Evolutionary conservation across 2,113 vertebrate species (phyloP).

Genomic region (Eptatretus burgeri): DNA sequence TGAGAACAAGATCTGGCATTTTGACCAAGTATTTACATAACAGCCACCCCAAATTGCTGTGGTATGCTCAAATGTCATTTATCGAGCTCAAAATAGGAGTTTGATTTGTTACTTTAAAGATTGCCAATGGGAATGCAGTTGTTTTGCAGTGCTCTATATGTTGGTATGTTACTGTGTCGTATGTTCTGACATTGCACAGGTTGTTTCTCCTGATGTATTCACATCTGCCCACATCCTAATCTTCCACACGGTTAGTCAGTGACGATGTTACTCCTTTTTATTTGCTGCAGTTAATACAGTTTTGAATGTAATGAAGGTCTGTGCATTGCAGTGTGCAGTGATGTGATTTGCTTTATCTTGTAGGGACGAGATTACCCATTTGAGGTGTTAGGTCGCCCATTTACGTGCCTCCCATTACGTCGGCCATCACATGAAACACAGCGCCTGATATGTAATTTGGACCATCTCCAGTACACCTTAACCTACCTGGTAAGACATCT

Average conservation of each 20-base stretch:
- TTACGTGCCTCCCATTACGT: constrained; percentile 41
- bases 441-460: constrained; percentile 44
- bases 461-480: constrained; percentile 34
- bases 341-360: neutral
- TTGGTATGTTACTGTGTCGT: too few species aligned
- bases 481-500: constrained; percentile 22
- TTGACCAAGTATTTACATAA: too few species aligned
- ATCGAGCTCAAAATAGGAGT: too few species aligned
- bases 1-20: too few species aligned
- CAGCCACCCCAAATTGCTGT: too few species aligned
- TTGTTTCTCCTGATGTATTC: constrained; percentile 52
- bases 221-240: constrained; percentile 38
- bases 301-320: neutral
- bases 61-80: too few species aligned
- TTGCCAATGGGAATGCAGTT: too few species aligned
- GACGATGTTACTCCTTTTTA: neutral
- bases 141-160: too few species aligned
- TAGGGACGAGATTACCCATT: constrained; percentile 73
- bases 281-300: neutral
- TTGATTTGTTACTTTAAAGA: too few species aligned
- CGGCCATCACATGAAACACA: constrained; percentile 17
- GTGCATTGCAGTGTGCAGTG: neutral
- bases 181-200: constrained; percentile 18
- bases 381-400: constrained; percentile 52
- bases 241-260: constrained; percentile 41